Base-by-base conservation (phyloP, 2,888 invertebrate species). In the Andrena minutula region DNA sequence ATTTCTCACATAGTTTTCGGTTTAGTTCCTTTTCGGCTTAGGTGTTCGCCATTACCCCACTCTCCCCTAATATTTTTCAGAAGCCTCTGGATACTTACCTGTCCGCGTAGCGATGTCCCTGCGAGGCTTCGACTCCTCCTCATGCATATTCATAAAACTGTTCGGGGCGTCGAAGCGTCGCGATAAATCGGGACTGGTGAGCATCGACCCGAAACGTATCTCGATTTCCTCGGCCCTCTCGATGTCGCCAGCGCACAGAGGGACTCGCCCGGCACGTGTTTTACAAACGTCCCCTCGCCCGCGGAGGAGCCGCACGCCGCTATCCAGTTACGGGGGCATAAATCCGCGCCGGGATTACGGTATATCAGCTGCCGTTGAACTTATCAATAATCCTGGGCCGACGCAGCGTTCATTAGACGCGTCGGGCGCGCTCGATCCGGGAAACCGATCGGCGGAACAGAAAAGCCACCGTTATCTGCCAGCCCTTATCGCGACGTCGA, bases 311-410 rank as follows among this genome's bases (percentile, higher is more conserved):
- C 32, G 12, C 68, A 12, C 51, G 60, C 30, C 28, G 77, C 77
- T 77, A 77, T 77, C 74, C 77, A 51, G 77, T 77, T 77, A 66
- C 77, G 60, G n/a, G 26, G 66, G 66, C 60, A 74, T 78, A 78
- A 78, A 78, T 78, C 75, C 30, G 75, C 41, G 5, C 12, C 28
- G 51, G 75, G 60, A 78, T 78, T 53, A 78, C 77, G 61, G 51
- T 78, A 78, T 75, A 78, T 78, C 77, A 78, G 66, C 74, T 65
- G 60, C 47, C 63, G 75, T 65, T 61, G 75, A 78, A 78, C 77
- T 78, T 78, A 75, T 75, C 77, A 66, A 75, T 78, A 70, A 71
- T 77, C 79, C 66, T 35, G 23, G 32, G 61, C 49, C 64, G 76
- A 79, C 58, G 75, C 69, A 35, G 58, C 68, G 56, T 70, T 69